Percentiles rank a stretch among this genome's conserved stretches.
These are phyloP conservation scores for Lycocorax pyrrhopterus DNA, from an alignment of 2,113 vertebrate species.

Conservation along the genomic window DNA sequence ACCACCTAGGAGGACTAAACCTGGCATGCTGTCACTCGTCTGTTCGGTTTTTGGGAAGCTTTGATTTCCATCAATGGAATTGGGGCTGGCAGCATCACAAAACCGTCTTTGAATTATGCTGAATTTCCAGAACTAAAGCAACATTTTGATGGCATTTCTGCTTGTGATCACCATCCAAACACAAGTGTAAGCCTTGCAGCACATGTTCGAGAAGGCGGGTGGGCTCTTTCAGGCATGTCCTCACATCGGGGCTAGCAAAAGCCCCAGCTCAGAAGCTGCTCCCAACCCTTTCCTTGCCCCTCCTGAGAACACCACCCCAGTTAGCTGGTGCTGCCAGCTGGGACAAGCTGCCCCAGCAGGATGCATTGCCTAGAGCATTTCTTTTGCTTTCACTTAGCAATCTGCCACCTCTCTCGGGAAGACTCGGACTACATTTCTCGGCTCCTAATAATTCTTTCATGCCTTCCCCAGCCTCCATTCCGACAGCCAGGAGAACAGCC, in stretches of 20 bases:
- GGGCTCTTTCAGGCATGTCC: not conserved
- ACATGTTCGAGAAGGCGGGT: not conserved
- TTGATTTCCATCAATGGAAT: constrained; percentile 6
- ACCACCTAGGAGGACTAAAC: not conserved
- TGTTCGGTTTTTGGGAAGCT: not conserved
- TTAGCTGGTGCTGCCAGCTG: not conserved
- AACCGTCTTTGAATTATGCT: not conserved
- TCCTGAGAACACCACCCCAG: rapidly evolving
- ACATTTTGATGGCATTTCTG: constrained; percentile 9
- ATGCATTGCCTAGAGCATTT: not conserved
- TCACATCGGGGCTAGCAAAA: not conserved
- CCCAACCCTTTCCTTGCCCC: not conserved
- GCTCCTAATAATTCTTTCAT: not conserved
- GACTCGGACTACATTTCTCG: not conserved
- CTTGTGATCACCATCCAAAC: not conserved
- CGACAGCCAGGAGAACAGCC: not conserved
- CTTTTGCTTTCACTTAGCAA: not conserved
- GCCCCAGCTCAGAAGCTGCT: not conserved
- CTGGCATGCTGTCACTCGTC: not conserved
- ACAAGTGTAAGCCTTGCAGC: not conserved
- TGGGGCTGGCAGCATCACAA: not conserved
- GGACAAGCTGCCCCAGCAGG: not conserved
- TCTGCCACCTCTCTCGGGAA: not conserved
- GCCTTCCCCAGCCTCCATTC: not conserved
- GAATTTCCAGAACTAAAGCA: constrained; percentile 29